A percentile compares a stretch with the other conserved stretches of the same genome.
Evolutionary conservation across 30 jellyfish, hydroid and myxozoan genomes (phyloP).

Genomic region (Pelagia noctiluca): DNA sequence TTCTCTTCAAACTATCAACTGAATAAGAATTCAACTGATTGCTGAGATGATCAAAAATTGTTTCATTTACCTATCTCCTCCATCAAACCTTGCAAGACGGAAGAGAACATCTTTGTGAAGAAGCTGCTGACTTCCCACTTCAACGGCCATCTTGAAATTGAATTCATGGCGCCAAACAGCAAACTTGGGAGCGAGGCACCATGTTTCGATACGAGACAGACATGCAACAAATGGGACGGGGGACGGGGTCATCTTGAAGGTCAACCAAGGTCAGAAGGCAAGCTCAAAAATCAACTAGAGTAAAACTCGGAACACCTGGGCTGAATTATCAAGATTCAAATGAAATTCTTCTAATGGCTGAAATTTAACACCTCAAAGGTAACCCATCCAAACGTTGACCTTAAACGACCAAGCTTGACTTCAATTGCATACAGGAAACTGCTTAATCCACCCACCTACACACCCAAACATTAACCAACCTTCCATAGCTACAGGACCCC

Average conservation of each 20-base stretch:
- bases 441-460: neutral
- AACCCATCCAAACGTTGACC: too few relatives aligned
- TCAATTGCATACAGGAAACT: too few relatives aligned
- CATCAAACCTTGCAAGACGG: neutral
- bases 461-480: neutral
- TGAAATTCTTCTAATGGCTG: too few relatives aligned
- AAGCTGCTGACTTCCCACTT: neutral
- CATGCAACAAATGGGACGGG: neutral
- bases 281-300: too few relatives aligned
- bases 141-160: conserved; percentile 1
- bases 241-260: neutral
- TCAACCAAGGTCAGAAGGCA: neutral
- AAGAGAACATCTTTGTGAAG: neutral
- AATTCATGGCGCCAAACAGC: too few relatives aligned
- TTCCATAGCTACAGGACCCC: neutral
- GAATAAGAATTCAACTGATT: neutral
- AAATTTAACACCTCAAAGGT: too few relatives aligned
- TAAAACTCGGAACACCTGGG: too few relatives aligned
- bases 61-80: neutral
- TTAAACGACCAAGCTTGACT: too few relatives aligned
- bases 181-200: too few relatives aligned
- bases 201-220: too few relatives aligned
- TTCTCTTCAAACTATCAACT: neutral
- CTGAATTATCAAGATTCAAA: too few relatives aligned
- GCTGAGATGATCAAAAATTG: neutral